A percentile compares a stretch with the other conserved stretches of the same genome.
These are phyloP conservation scores for Urocynchramus pylzowi DNA, from an alignment of 2,113 vertebrate genomes.

Conservation along the genomic window DNA sequence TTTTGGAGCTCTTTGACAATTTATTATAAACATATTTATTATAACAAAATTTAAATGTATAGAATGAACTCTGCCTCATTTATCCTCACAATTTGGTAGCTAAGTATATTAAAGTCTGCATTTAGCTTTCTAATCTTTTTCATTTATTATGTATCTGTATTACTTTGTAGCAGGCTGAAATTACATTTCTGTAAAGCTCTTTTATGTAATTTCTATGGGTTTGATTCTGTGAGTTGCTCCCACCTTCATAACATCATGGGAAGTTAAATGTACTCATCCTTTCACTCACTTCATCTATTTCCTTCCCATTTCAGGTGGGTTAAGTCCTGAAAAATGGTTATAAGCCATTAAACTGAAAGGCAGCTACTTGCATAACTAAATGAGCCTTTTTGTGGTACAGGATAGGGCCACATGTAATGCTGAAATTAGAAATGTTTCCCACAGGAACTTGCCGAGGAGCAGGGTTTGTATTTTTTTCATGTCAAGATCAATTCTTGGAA, in stretches of 20 bases:
- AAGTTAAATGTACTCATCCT: background rate
- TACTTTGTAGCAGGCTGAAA: background rate
- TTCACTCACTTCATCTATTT: background rate
- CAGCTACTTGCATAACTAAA: background rate
- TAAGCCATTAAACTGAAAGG: background rate
- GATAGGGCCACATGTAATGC: background rate
- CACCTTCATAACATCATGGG: background rate
- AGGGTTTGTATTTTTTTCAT: background rate
- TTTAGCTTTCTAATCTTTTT: background rate
- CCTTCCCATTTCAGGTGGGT: background rate
- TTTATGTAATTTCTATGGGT: background rate
- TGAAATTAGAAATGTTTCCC: background rate
- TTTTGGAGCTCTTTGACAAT: background rate
- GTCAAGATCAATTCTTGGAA: background rate
- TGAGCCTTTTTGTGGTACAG: background rate
- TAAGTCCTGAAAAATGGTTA: background rate
- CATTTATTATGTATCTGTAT: background rate
- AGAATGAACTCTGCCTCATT: background rate
- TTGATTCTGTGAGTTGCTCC: background rate
- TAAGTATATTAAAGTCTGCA: background rate
- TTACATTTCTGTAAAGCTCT: background rate
- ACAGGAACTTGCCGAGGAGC: background rate
- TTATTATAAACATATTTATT: background rate
- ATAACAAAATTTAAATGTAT: conserved; percentile 7
- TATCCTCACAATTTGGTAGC: background rate